Percentiles rank a stretch among this genome's conserved stretches.
Conservation (phyloP, 2,113 vertebrate species). For the Lethenteron camtschaticum region DNA sequence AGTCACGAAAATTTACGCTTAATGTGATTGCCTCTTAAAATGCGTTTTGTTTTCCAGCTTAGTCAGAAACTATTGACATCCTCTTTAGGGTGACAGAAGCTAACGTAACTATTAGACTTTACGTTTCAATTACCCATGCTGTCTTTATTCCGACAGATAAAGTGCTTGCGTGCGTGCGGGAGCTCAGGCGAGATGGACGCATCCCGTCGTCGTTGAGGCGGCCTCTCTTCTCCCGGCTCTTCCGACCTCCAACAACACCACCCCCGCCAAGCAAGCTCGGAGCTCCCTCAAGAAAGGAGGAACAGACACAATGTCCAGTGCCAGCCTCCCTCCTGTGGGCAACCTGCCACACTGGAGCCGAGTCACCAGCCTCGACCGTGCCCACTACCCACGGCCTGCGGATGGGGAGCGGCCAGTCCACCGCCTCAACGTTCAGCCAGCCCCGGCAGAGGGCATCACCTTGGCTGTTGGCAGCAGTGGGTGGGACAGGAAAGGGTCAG, state of each 20-base stretch:
- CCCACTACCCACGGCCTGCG: background rate
- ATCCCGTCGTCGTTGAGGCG: background rate
- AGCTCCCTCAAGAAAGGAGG: background rate
- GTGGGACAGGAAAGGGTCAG: background rate
- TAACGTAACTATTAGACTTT: too few species aligned
- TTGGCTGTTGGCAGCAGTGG: background rate
- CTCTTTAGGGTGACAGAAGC: too few species aligned
- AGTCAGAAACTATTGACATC: too few species aligned
- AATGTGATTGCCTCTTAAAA: too few species aligned
- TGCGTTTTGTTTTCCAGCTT: too few species aligned
- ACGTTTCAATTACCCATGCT: background rate
- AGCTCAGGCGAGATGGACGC: background rate
- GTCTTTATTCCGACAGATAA: background rate
- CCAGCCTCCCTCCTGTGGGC: constrained; percentile 18
- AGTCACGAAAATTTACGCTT: too few species aligned
- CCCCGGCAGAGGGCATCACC: constrained; percentile 9
- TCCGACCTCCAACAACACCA: background rate
- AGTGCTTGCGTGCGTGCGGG: background rate
- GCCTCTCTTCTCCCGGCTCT: background rate
- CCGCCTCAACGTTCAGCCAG: background rate
- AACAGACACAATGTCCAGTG: constrained; percentile 14
- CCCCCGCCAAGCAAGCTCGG: background rate
- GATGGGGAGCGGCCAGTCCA: background rate
- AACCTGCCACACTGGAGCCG: constrained; percentile 22
- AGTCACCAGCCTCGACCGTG: constrained; percentile 12